phyloP scores from a whole-genome alignment of 1,140 invertebrate genomes.

The Trichomalopsis sarcophagae region DNA sequence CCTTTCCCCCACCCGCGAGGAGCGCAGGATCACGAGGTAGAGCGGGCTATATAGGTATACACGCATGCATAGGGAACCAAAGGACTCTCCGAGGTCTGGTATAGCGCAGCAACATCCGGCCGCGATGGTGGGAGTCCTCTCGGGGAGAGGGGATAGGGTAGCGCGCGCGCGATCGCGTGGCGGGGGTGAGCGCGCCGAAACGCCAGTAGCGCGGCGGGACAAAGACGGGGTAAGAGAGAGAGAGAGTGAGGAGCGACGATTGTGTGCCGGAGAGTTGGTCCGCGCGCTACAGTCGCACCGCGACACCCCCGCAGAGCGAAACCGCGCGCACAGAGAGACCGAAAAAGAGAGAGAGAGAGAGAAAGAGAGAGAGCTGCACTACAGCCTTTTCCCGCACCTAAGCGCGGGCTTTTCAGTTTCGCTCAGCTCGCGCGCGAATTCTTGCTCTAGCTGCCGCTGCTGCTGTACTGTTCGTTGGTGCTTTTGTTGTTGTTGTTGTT shows the following conservation, averaged over 20 bases:
- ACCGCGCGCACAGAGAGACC: slow-evolving; percentile 62
- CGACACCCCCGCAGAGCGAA: slow-evolving; percentile 70
- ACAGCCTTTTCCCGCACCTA: background rate
- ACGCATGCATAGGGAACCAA: background rate
- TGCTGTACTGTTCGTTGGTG: background rate
- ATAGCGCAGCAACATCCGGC: background rate
- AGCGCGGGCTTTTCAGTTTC: slow-evolving; percentile 11
- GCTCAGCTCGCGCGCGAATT: background rate
- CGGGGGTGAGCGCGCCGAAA: background rate
- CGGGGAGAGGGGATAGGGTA: background rate
- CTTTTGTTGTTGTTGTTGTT: background rate
- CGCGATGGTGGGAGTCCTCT: background rate
- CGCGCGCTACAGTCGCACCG: slow-evolving; percentile 74
- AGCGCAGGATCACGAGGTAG: background rate
- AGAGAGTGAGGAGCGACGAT: slow-evolving; percentile 63
- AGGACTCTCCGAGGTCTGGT: slow-evolving; percentile 1
- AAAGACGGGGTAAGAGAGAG: slow-evolving; percentile 54
- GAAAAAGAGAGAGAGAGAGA: too few relatives aligned
- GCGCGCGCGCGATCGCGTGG: background rate
- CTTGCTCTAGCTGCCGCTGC: slow-evolving; percentile 10
- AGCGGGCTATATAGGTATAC: too few relatives aligned
- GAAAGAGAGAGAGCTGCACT: too few relatives aligned
- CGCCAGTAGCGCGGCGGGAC: slow-evolving; percentile 21
- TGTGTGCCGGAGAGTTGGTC: slow-evolving; percentile 60
- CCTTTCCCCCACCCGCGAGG: too few relatives aligned